Conservation (phyloP, 2,113 vertebrate species). For the Xenotilapia longispinis region DNA sequence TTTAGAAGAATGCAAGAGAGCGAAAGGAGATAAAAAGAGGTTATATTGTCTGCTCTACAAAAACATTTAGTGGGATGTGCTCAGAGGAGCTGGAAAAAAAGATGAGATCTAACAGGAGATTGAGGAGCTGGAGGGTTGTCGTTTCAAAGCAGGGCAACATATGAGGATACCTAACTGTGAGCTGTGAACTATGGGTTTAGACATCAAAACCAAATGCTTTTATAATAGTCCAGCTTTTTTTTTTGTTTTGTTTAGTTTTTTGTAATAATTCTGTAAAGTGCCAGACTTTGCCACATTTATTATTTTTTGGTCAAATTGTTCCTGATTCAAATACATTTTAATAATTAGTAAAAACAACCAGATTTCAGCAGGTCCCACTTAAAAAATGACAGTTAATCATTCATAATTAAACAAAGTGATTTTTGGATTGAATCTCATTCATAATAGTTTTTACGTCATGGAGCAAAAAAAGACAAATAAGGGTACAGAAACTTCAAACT, state of each 20-base stretch:
- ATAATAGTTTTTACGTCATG: background rate
- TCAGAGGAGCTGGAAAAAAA: background rate
- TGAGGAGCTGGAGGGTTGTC: slow-evolving; percentile 1
- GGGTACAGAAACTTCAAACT: background rate
- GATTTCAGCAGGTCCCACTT: background rate
- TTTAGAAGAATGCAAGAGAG: slow-evolving; percentile 17
- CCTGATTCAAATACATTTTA: background rate
- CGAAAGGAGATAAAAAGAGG: slow-evolving; percentile 16
- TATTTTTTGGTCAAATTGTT: background rate
- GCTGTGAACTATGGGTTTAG: background rate
- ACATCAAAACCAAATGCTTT: background rate
- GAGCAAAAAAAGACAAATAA: background rate
- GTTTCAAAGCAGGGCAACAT: background rate
- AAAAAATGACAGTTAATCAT: background rate
- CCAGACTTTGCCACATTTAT: background rate
- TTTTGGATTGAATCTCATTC: background rate
- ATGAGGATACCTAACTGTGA: background rate
- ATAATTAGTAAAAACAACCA: background rate
- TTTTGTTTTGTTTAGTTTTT: background rate
- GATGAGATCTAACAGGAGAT: slow-evolving; percentile 31
- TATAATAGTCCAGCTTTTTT: background rate
- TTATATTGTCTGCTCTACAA: slow-evolving; percentile 19
- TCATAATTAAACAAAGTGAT: background rate
- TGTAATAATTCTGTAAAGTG: background rate
- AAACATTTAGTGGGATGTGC: slow-evolving; percentile 9